A percentile compares a stretch with the other conserved stretches of the same genome.
Conservation (phyloP, 2,797 vertebrate species). For the Phalloptychus januarius region DNA sequence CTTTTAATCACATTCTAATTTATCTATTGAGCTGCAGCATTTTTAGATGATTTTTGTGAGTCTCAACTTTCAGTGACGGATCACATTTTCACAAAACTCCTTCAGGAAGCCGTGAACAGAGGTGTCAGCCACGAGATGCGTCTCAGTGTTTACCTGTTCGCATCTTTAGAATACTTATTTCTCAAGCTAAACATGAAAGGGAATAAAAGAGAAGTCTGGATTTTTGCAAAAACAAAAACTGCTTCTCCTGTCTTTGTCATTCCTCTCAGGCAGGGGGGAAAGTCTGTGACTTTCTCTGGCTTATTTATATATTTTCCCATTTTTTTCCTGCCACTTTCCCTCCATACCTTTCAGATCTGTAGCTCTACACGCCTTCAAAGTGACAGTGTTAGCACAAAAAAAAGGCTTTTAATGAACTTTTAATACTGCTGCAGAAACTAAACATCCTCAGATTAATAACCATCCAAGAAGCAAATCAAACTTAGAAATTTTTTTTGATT, state of each 20-base stretch:
- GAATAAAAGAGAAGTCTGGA: slow-evolving; percentile 51
- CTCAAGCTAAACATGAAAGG: slow-evolving; percentile 47
- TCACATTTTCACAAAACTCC: slow-evolving; percentile 38
- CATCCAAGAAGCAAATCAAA: not conserved
- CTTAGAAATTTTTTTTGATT: not conserved
- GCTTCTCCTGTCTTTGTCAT: slow-evolving; percentile 51
- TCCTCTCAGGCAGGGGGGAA: slow-evolving; percentile 49
- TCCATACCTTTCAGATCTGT: slow-evolving; percentile 57
- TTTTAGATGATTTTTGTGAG: not conserved
- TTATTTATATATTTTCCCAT: not conserved
- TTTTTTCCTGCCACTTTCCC: slow-evolving; percentile 19
- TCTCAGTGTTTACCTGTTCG: slow-evolving; percentile 47
- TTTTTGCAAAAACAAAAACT: slow-evolving; percentile 40
- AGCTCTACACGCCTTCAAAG: slow-evolving; percentile 48
- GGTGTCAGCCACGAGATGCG: slow-evolving; percentile 40
- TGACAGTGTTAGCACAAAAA: slow-evolving; percentile 31
- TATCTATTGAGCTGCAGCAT: not conserved
- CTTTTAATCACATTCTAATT: not conserved
- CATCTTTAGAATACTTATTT: slow-evolving; percentile 34
- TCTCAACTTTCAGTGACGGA: not conserved
- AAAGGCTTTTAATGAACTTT: slow-evolving; percentile 14
- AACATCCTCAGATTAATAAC: not conserved
- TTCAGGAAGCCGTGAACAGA: slow-evolving; percentile 34
- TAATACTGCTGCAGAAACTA: slow-evolving; percentile 16
- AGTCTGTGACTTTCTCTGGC: slow-evolving; percentile 47